Evolutionary conservation across 2,797 vertebrate species (phyloP), one percentile per base, ranked within the genome.

Genomic region (Gila robusta): DNA sequence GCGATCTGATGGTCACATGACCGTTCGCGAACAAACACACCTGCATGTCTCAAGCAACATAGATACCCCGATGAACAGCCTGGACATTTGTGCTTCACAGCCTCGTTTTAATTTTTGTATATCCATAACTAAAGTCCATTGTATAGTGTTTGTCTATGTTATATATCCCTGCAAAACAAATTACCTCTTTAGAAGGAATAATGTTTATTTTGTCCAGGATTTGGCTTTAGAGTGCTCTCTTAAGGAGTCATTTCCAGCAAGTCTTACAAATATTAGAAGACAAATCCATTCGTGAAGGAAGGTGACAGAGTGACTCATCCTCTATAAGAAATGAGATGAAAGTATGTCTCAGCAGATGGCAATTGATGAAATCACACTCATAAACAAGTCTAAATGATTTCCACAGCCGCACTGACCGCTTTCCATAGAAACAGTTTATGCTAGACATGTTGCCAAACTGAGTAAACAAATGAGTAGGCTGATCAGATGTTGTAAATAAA

Each of bases 11-110:
- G 85, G 87, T 92, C 91, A 92, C 87, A 83, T 78, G 91, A 92
- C 91, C 23, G 23, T 7, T 87, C 49, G 54, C 78, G 86, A 92
- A 88, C 89, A 94, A 95, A 94, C 92, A 95, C 93, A 94, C 93
- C 93, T 93, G 92, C 91, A 90, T 87, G 92, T 92, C 90, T 86
- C 47, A 81, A 54, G 88, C 93, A 93, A 92, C 90, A 94, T 91
- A 93, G 89, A 91, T 92, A 59, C n/a, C 32, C 23, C 7, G 12
- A 39, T 14, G 21, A 77, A 35, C 19, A 37, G 32, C 35, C 49
- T 16, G 26, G 11, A 81, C 1, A 49, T 69, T 52, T 79, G 26
- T 44, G 4, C 56, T 37, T 62, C 16, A 44, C n/a, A 19, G 37
- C 37, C 76, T 62, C 3, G 7, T 21, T 79, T 64, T 64, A 21